phyloP scores from a whole-genome alignment of 2,113 vertebrate species.

The Pandion haliaetus region DNA sequence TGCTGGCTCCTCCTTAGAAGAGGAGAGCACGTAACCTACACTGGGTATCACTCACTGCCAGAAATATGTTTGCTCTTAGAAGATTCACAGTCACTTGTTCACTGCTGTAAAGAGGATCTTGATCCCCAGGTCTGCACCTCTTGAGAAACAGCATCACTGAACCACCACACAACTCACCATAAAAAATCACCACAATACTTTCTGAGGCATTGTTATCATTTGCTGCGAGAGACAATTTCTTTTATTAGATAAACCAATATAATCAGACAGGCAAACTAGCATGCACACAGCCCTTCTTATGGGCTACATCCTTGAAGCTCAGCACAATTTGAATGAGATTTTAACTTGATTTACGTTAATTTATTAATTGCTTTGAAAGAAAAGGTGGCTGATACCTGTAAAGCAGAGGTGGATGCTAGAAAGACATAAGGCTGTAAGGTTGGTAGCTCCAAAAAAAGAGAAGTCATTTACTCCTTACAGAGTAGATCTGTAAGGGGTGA shows the following conservation, averaged over 20 bases:
- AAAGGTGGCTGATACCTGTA: background rate
- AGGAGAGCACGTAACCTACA: background rate
- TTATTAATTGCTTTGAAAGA: background rate
- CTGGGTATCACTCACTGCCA: background rate
- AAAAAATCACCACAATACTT: background rate
- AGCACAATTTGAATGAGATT: background rate
- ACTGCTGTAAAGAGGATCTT: background rate
- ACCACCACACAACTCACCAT: background rate
- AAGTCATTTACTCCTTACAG: background rate
- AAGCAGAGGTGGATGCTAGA: background rate
- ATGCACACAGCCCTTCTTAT: background rate
- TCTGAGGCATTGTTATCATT: background rate
- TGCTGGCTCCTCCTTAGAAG: background rate
- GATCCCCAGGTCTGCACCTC: background rate
- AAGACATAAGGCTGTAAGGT: background rate
- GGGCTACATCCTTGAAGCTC: background rate
- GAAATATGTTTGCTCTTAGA: background rate
- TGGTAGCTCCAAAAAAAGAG: background rate
- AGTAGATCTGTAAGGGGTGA: background rate
- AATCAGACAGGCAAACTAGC: background rate
- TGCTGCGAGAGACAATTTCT: background rate
- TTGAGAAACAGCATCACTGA: background rate
- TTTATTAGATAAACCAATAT: background rate
- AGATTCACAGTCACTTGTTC: background rate
- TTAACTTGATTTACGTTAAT: background rate